Percentiles rank a stretch among this genome's conserved stretches.
Evolutionary conservation across 1,140 invertebrate genomes (phyloP).

Genomic region (Bombus affinis): DNA sequence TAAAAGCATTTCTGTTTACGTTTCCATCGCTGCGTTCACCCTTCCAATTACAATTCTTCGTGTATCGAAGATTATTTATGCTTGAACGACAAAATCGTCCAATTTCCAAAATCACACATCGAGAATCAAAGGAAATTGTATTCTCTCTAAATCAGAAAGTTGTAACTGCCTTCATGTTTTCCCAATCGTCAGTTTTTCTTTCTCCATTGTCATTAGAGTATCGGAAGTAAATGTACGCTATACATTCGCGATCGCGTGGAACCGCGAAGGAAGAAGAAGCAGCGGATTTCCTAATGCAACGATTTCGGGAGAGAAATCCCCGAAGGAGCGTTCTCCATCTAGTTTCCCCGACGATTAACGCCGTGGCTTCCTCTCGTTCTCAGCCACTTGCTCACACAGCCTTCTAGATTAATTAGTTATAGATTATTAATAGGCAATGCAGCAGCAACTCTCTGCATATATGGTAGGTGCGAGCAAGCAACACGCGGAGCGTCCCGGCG

Average conservation of each 20-base stretch:
- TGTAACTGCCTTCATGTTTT: no score
- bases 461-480: background rate
- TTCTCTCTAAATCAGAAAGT: background rate
- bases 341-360: background rate
- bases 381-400: conserved; percentile 52
- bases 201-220: no score
- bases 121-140: background rate
- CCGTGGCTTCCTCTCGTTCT: conserved; percentile 37
- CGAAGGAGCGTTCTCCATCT: no score
- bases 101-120: background rate
- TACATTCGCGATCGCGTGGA: no score
- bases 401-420: conserved; percentile 66
- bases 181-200: no score
- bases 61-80: background rate
- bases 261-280: no score
- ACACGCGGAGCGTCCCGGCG: conserved; percentile 2
- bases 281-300: no score
- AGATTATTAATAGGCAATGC: conserved; percentile 55
- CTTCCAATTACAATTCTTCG: no score
- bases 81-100: background rate
- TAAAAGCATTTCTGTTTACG: no score
- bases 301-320: no score
- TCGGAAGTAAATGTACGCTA: no score
- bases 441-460: conserved; percentile 39
- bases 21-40: no score